Evolutionary conservation across 2,797 vertebrate genomes (phyloP), one percentile per base, ranked within the genome.

Genomic region (Anas flavirostris): DNA sequence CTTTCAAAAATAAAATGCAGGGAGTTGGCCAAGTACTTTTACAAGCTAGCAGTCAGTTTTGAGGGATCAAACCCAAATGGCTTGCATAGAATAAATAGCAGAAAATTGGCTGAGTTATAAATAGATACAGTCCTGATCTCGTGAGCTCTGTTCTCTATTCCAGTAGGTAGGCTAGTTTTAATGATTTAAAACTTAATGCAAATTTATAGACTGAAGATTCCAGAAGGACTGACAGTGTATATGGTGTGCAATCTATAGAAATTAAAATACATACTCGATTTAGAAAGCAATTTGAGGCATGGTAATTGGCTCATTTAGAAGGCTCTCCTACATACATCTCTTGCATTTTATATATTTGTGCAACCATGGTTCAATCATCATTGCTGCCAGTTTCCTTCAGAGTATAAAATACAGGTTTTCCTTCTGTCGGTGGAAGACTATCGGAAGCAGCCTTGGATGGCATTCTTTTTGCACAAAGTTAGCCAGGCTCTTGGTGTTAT

Each of bases 221-320:
- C 83, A 50, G 75, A 80, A 75, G 21, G 33, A 35, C 63, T 73
- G 66, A 41, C n/a, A 67, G 22, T 72, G 8, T 88, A 62, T 48
- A 83, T 63, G n/a, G 55, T 52, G 14, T 84, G 59, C 59, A 76
- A 62, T 76, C 43, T 82, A 63, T 55, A 86, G 50, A 91, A 84
- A 82, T 82, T 41, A 69, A 84, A 69, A 86, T 43, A 67, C 41
- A 53, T 60, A 26, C 41, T 90, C 16, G 12, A 12, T 93, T 93
- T 94, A 91, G 83, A 91, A 94, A 64, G 73, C 74, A 91, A 58
- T 94, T 86, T 86, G 59, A 90, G 50, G 31, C 37, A 31, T 62
- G 53, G 25, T 91, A 90, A 86, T 94, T 86, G 41, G 25, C 67
- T 86, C 23, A 86, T 73, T 91, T 88, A 62, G 55, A 76, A 73